These are phyloP conservation scores for Micromys minutus DNA, from an alignment of 2,113 vertebrate species.

Conservation along the genomic window DNA sequence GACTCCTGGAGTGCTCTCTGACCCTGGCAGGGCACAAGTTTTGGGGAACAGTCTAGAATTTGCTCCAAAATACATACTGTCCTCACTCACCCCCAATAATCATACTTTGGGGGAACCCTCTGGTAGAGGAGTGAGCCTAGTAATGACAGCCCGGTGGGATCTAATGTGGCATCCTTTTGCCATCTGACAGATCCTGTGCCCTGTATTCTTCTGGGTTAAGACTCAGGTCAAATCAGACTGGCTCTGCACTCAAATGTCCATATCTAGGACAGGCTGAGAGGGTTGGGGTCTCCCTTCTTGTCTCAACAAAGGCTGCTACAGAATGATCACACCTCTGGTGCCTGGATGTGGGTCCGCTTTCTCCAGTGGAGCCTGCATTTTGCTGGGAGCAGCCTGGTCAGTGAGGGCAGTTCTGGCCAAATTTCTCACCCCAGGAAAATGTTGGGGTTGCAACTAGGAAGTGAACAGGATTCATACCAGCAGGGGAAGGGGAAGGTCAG, in stretches of 20 bases:
- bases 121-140: conserved; percentile 23
- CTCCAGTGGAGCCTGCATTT: background rate
- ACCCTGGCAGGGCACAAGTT: background rate
- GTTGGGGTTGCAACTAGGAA: background rate
- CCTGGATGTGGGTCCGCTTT: background rate
- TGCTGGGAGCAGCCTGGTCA: background rate
- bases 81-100: background rate
- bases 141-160: conserved; percentile 64
- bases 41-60: background rate
- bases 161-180: conserved; percentile 10
- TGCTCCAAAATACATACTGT: background rate
- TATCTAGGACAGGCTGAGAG: background rate
- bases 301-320: background rate
- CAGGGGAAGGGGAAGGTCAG: background rate
- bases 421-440: background rate
- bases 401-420: background rate
- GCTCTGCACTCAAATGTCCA: background rate
- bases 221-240: background rate
- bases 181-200: background rate
- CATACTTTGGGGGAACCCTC: conserved; percentile 43
- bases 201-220: background rate
- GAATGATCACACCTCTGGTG: background rate
- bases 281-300: fast-evolving
- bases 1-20: background rate
- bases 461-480: background rate